These are phyloP conservation scores for Blera fallax DNA, from an alignment of 2,888 invertebrate species.

Conservation along the genomic window DNA sequence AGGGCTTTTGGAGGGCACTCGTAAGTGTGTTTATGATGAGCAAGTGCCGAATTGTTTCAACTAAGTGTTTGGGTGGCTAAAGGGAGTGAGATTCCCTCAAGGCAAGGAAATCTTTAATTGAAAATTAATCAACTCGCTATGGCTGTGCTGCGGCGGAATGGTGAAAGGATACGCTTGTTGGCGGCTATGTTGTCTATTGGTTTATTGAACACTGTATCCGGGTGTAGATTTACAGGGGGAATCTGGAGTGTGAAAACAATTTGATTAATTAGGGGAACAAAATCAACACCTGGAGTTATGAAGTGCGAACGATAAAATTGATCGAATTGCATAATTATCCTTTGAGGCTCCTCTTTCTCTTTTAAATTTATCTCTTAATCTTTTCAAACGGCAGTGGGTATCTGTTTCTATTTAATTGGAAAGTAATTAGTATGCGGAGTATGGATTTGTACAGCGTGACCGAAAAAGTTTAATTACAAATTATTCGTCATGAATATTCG, in stretches of 20 bases:
- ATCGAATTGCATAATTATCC: constrained; percentile 47
- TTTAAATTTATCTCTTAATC: not conserved
- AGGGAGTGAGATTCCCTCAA: not conserved
- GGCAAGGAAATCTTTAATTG: constrained; percentile 55
- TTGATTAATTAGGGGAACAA: constrained; percentile 53
- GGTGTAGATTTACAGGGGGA: not conserved
- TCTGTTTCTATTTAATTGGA: not conserved
- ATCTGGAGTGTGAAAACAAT: constrained; percentile 28
- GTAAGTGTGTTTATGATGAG: constrained; percentile 50
- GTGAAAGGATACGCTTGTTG: constrained; percentile 1
- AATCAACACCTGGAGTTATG: constrained; percentile 56
- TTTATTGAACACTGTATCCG: not conserved
- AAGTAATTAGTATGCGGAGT: not conserved
- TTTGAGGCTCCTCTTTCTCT: not conserved
- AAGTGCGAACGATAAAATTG: constrained; percentile 53
- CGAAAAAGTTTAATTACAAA: not conserved
- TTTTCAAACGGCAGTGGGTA: not conserved
- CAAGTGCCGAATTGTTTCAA: constrained; percentile 46
- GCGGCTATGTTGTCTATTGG: not conserved
- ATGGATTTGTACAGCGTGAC: not conserved
- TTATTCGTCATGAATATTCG: constrained; percentile 8
- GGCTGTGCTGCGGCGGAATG: not conserved
- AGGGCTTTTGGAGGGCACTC: constrained; percentile 50
- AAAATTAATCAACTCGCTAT: constrained; percentile 64
- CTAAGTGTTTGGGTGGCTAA: not conserved